phyloP scores from a whole-genome alignment of 2,797 vertebrate species.

The Nasua narica region DNA sequence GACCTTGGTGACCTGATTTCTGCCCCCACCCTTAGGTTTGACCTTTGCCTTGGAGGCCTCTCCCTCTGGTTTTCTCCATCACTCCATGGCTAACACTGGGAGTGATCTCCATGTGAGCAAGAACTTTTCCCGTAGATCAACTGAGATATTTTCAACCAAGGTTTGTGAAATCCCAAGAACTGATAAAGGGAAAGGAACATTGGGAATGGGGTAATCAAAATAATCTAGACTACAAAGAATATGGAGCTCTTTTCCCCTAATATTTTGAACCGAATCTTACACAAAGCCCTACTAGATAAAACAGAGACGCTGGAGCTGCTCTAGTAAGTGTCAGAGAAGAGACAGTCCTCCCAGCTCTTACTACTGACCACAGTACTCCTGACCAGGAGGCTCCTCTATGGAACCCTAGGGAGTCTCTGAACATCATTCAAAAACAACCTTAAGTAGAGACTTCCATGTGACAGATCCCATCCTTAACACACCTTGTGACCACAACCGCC shows the following conservation, averaged over 20 bases:
- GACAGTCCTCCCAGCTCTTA: not conserved
- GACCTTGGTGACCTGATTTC: not conserved
- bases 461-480: not conserved
- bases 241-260: not conserved
- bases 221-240: not conserved
- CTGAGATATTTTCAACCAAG: not conserved
- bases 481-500: not conserved
- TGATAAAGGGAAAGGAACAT: constrained; percentile 4
- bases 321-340: not conserved
- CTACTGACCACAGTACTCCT: not conserved
- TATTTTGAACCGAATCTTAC: constrained; percentile 17
- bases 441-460: not conserved
- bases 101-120: not conserved
- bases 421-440: not conserved
- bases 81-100: not conserved
- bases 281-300: not conserved
- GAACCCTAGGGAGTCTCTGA: not conserved
- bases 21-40: not conserved
- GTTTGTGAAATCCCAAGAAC: constrained; percentile 34
- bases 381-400: not conserved
- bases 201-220: constrained; percentile 34
- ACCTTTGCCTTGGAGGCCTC: not conserved
- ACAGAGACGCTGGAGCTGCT: not conserved
- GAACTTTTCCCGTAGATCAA: not conserved
- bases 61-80: not conserved